These are phyloP conservation scores for Batillaria attramentaria DNA, from an alignment of 1,140 invertebrate genomes.

Conservation along the genomic window DNA sequence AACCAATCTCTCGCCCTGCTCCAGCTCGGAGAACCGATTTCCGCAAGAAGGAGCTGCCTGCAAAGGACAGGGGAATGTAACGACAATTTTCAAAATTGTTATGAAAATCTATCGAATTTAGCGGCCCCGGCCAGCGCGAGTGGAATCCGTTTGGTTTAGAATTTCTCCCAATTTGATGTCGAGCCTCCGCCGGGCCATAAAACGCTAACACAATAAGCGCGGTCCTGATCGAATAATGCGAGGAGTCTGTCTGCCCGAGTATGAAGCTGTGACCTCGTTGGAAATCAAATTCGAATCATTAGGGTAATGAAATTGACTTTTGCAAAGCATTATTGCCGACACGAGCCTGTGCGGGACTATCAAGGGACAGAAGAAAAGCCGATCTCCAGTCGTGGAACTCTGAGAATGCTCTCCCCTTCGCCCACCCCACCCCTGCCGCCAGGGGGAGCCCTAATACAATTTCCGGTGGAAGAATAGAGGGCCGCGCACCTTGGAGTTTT, in stretches of 20 bases:
- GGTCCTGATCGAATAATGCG: constrained; percentile 24
- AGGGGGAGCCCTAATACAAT: constrained; percentile 23
- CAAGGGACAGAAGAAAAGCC: constrained; percentile 10
- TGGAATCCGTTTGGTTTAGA: constrained; percentile 25
- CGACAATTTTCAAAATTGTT: constrained; percentile 28
- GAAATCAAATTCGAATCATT: constrained; percentile 28
- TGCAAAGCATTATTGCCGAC: constrained; percentile 23
- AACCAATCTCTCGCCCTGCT: not conserved
- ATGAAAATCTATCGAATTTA: constrained; percentile 29
- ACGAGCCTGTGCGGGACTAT: not conserved
- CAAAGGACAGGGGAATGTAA: constrained; percentile 1
- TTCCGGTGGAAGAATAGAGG: constrained; percentile 29
- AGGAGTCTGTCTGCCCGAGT: not conserved
- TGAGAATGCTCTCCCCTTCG: not conserved
- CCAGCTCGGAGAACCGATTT: not conserved
- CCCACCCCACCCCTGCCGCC: too few species aligned
- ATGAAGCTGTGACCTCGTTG: not conserved
- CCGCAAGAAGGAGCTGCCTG: not conserved
- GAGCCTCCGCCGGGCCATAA: not conserved
- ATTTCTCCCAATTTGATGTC: constrained; percentile 17
- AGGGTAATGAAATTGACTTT: constrained; percentile 31
- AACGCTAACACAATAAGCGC: constrained; percentile 18
- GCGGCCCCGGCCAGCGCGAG: not conserved
- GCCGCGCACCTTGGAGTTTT: constrained; percentile 10
- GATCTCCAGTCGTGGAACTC: constrained; percentile 7